These are phyloP conservation scores for Eupristina koningsbergeri DNA, from an alignment of 1,140 invertebrate species.

Conservation along the genomic window DNA sequence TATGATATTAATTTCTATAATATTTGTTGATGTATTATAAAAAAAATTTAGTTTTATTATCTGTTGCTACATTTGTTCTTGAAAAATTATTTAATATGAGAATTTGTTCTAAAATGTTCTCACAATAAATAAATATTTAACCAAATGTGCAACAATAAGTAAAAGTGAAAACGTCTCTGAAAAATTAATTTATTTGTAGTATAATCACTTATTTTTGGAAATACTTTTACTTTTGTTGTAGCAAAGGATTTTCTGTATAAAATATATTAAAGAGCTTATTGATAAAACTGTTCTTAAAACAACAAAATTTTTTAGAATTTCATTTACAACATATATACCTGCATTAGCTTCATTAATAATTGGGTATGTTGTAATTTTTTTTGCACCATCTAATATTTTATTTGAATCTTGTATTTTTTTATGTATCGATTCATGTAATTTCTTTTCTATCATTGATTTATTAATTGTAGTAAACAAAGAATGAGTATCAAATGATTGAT, in stretches of 20 bases:
- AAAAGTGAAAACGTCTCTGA: not conserved
- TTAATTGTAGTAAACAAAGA: not conserved
- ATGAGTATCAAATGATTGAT: not conserved
- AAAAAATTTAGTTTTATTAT: slow-evolving; percentile 42
- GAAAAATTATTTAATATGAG: not conserved
- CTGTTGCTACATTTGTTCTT: not conserved
- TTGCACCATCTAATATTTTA: not conserved
- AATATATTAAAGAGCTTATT: too few relatives aligned
- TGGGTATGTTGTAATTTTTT: not conserved
- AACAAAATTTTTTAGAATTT: not conserved
- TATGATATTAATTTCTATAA: slow-evolving; percentile 25
- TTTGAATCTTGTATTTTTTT: not conserved
- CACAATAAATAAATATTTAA: too few relatives aligned
- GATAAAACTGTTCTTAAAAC: not conserved
- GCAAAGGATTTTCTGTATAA: too few relatives aligned
- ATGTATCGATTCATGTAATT: not conserved
- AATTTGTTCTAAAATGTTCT: too few relatives aligned
- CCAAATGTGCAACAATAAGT: too few relatives aligned
- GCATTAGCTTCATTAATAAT: not conserved
- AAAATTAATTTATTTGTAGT: not conserved
- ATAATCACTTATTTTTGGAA: not conserved
- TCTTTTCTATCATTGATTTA: not conserved
- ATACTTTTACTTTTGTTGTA: not conserved
- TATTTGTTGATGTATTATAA: slow-evolving; percentile 46
- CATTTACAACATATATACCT: not conserved